phyloP scores from a whole-genome alignment of 2,888 invertebrate genomes.

The Boloria euphrosyne region DNA sequence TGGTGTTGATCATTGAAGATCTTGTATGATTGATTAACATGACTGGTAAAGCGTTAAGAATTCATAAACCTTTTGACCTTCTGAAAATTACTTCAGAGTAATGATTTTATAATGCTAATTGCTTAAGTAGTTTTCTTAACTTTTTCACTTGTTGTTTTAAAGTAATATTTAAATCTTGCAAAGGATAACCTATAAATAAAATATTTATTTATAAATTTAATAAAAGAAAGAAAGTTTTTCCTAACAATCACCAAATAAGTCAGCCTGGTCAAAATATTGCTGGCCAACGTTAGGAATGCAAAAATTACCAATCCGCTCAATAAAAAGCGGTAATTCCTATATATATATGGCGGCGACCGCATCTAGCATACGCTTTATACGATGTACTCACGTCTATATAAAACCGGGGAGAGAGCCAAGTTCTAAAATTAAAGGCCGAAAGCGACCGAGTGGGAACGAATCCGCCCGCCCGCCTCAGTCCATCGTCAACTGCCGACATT shows the following conservation, averaged over 20 bases:
- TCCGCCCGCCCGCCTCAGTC: conserved; percentile 80
- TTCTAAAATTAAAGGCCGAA: conserved; percentile 84
- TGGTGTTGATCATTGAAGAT: too few species aligned
- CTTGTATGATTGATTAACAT: too few species aligned
- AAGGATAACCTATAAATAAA: neutral
- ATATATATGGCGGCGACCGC: conserved; percentile 75
- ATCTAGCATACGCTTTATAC: conserved; percentile 81
- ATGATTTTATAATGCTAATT: too few species aligned
- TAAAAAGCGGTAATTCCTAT: conserved; percentile 80
- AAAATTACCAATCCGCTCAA: conserved; percentile 77
- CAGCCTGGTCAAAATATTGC: conserved; percentile 57
- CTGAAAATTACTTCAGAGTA: too few species aligned
- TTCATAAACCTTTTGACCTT: too few species aligned
- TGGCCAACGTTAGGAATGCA: conserved; percentile 65
- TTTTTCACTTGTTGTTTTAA: too few species aligned
- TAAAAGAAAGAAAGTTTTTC: neutral
- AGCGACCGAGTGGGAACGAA: conserved; percentile 71
- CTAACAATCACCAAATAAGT: conserved; percentile 47
- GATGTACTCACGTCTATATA: conserved; percentile 82
- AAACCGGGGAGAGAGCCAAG: conserved; percentile 85
- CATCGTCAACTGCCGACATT: conserved; percentile 76
- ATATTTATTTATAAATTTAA: neutral
- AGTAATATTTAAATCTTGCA: too few species aligned
- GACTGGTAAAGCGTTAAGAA: too few species aligned
- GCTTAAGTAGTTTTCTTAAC: too few species aligned